phyloP scores from a whole-genome alignment of 2,797 vertebrate genomes.

The Apodemus agrarius region DNA sequence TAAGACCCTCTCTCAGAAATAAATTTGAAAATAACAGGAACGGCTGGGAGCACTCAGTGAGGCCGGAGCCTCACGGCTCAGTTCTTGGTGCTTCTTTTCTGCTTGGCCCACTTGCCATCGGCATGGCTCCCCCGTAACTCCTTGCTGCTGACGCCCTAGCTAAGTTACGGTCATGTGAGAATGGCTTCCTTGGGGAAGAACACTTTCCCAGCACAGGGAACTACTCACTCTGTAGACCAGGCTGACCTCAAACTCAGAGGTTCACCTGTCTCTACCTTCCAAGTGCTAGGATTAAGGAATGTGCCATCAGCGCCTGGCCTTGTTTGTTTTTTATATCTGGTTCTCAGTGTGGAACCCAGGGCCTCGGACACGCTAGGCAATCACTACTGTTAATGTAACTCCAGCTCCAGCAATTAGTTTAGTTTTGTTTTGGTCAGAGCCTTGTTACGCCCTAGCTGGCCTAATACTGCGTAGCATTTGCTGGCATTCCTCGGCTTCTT shows the following conservation, averaged over 20 bases:
- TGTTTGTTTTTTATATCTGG: neutral
- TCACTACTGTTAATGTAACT: neutral
- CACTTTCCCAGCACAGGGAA: neutral
- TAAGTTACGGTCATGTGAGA: neutral
- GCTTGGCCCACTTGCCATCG: neutral
- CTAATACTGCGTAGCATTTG: neutral
- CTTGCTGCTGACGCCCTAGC: constrained; percentile 25
- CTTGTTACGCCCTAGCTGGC: neutral
- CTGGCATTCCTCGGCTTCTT: neutral
- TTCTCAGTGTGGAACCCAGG: neutral
- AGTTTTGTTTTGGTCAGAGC: neutral
- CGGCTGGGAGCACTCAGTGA: neutral
- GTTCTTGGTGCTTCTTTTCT: neutral
- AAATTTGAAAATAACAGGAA: neutral
- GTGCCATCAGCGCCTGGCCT: neutral
- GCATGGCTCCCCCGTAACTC: neutral
- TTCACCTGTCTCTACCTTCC: neutral
- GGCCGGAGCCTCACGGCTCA: neutral
- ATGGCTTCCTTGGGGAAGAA: constrained; percentile 31
- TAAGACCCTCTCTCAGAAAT: neutral
- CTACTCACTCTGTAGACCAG: neutral
- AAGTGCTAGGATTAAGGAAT: neutral
- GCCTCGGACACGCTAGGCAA: neutral
- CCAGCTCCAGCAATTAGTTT: neutral
- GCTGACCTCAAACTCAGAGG: neutral